Evolutionary conservation across 2,888 invertebrate genomes (phyloP).

Genomic region (Lasioglossum morio): DNA sequence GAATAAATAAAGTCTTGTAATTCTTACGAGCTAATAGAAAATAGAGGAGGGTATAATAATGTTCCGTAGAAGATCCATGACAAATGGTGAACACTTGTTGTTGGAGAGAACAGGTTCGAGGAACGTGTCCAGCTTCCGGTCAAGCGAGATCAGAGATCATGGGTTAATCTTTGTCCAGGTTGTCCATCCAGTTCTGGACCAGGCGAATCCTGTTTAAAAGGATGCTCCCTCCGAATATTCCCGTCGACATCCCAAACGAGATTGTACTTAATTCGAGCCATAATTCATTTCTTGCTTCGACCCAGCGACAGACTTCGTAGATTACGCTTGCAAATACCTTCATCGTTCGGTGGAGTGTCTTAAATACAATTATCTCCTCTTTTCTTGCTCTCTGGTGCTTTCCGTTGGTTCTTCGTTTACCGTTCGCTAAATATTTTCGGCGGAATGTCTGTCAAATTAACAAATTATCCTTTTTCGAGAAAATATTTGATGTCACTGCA

Average conservation of each 20-base stretch:
- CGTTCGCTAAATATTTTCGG: background rate
- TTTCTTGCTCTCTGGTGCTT: background rate
- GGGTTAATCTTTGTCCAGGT: slow-evolving; percentile 69
- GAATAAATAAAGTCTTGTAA: background rate
- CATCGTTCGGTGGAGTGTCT: background rate
- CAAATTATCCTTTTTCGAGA: background rate
- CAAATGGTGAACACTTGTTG: slow-evolving; percentile 61
- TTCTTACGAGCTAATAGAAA: background rate
- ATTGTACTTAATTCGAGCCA: slow-evolving; percentile 48
- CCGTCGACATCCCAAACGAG: slow-evolving; percentile 50
- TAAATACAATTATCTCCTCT: background rate
- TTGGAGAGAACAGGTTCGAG: slow-evolving; percentile 41
- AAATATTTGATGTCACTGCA: too few species aligned
- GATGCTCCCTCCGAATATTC: slow-evolving; percentile 49
- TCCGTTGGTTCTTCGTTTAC: background rate
- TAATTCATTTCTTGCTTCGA: slow-evolving; percentile 46
- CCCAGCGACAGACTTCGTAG: slow-evolving; percentile 9
- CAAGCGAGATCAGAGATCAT: slow-evolving; percentile 77
- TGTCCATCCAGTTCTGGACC: slow-evolving; percentile 77
- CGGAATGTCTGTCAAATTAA: background rate
- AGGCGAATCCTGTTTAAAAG: slow-evolving; percentile 58
- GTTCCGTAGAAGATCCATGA: background rate
- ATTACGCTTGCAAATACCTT: slow-evolving; percentile 28
- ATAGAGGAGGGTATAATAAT: background rate
- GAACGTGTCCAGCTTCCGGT: slow-evolving; percentile 74